Percentiles rank a stretch among this genome's conserved stretches.
Conservation (phyloP, 2,888 invertebrate species). For the Chloromyia formosa region DNA sequence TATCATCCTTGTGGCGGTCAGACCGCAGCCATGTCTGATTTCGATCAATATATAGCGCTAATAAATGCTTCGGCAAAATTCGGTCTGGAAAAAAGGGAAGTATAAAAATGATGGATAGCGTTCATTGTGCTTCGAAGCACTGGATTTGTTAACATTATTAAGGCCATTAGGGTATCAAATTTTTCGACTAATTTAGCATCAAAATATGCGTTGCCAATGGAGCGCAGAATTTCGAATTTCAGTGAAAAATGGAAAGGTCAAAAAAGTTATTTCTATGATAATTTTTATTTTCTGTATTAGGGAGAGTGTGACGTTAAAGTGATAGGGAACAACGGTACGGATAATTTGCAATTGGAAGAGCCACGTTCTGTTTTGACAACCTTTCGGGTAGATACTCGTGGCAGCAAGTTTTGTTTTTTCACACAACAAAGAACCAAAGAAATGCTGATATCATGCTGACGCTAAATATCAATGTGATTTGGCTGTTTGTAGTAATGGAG, state of each 20-base stretch:
- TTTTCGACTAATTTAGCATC: constrained; percentile 50
- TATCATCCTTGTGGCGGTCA: constrained; percentile 16
- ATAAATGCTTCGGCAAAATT: constrained; percentile 43
- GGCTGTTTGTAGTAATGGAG: too few relatives aligned
- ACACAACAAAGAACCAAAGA: too few relatives aligned
- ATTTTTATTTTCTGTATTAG: background rate
- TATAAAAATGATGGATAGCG: constrained; percentile 49
- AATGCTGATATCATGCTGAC: too few relatives aligned
- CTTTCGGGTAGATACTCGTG: too few relatives aligned
- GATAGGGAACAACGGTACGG: too few relatives aligned
- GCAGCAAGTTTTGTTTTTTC: too few relatives aligned
- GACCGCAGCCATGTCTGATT: background rate
- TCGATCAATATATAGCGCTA: constrained; percentile 48
- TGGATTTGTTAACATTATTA: constrained; percentile 49
- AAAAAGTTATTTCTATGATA: constrained; percentile 10
- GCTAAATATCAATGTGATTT: too few relatives aligned
- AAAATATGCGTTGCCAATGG: constrained; percentile 7
- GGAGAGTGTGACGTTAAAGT: too few relatives aligned
- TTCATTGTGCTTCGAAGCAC: constrained; percentile 19
- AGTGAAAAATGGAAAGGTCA: background rate
- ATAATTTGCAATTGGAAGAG: too few relatives aligned
- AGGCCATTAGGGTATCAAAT: constrained; percentile 50
- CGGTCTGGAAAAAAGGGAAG: constrained; percentile 4
- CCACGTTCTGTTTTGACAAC: too few relatives aligned
- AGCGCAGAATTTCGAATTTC: constrained; percentile 17